Conservation (phyloP, 2,797 vertebrate species). For the Trematomus bernacchii region DNA sequence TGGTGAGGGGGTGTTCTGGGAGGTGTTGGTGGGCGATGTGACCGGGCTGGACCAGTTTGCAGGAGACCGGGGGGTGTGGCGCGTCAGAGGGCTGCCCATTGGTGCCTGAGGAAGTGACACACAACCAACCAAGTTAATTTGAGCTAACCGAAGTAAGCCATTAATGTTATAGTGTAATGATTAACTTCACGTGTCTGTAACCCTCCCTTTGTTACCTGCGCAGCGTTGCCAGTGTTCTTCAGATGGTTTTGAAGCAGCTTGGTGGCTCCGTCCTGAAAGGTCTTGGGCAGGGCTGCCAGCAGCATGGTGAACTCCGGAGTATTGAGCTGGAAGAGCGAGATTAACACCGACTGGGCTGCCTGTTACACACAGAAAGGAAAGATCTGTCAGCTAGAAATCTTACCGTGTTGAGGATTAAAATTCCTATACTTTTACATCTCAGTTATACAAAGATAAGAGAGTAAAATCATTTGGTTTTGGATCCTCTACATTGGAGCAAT, state of each 20-base stretch:
- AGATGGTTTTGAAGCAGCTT: constrained; percentile 97
- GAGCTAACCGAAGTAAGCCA: neutral
- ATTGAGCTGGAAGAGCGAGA: constrained; percentile 96
- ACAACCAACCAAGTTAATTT: neutral
- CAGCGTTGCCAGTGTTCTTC: constrained; percentile 91
- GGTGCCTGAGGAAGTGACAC: constrained; percentile 81
- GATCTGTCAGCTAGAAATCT: neutral
- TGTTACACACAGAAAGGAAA: constrained; percentile 68
- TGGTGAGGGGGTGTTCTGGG: constrained; percentile 95
- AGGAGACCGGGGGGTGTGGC: constrained; percentile 93
- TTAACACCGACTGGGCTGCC: constrained; percentile 96
- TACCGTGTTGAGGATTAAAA: too few relatives aligned
- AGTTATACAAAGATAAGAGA: too few relatives aligned
- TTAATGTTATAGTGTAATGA: constrained; percentile 9
- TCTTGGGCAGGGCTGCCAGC: constrained; percentile 96
- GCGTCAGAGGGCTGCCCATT: constrained; percentile 92
- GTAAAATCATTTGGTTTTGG: too few relatives aligned
- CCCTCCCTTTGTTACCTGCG: constrained; percentile 64
- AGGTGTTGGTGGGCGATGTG: constrained; percentile 95
- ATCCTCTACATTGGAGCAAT: too few relatives aligned
- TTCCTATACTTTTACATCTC: too few relatives aligned
- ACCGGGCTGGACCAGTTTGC: constrained; percentile 96
- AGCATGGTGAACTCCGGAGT: constrained; percentile 98
- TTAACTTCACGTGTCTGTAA: constrained; percentile 10
- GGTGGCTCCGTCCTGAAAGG: constrained; percentile 97